Base-by-base conservation (phyloP, 2,113 vertebrate species). In the Nothocercus julius region DNA sequence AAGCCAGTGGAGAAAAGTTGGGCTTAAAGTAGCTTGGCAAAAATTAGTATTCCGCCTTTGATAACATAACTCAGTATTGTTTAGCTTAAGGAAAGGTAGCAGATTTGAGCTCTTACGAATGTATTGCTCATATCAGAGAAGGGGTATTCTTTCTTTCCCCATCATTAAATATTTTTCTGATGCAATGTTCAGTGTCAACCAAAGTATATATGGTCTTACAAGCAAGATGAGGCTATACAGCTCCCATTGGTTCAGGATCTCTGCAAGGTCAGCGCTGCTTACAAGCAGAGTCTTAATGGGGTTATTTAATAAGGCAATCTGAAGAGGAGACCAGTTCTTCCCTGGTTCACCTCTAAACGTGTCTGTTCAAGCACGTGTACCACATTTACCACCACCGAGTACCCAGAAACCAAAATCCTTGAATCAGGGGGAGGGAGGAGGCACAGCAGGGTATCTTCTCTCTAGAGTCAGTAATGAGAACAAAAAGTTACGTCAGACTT, bases 401-500 rank as follows among this genome's bases (percentile, higher is more conserved):
- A 66, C 20, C 4, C 28, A 45, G 84, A 93, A 90, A 85, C 2
- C 44, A 11, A 87, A 77, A 85, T 78, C 85, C 45, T 87, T 74
- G 78, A 77, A 87, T 32, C 56, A 82, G 49, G 66, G 78, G 72
- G 82, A 82, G 93, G 79, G 75, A 87, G 63, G 89, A 90, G 86
- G 77, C 3, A 1, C 62, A 21, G 54, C 19, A 61, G 72, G 64
- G 61, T 86, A 92, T 92, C 95, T 92, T 91, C 87, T 36, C 89
- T 94, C 82, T 45, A 81, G 76, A 64, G 59, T 63, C 80, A 32
- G 79, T 88, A 90, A 94, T 22, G 42, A 85, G 81, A 89, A 79
- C 24, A 9, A 89, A 81, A 94, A 87, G 38, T 95, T 93, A 90
- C 42, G 0, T 95, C 96, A 95, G 85, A 47, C 79, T 95, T 96